Conservation (phyloP, 2,797 vertebrate species). For the Sebastolobus alascanus region DNA sequence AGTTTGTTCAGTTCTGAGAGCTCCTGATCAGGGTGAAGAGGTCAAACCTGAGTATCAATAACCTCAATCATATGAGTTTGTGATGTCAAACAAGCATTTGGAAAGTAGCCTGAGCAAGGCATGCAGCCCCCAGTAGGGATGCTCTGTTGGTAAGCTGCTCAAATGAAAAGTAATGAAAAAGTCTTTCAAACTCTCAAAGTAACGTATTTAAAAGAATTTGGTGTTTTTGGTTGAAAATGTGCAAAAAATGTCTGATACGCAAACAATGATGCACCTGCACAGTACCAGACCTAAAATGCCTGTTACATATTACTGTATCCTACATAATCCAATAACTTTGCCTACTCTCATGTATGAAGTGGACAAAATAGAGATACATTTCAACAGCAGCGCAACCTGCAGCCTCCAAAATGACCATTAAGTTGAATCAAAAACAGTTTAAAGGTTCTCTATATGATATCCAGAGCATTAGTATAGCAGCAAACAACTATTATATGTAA, state of each 20-base stretch:
- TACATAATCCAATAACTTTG: neutral
- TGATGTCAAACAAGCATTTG: neutral
- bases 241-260: neutral
- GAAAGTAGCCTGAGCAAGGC: constrained; percentile 10
- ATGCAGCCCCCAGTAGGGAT: neutral
- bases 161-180: neutral
- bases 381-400: neutral
- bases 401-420: neutral
- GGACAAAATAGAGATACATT: neutral
- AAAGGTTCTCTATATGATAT: neutral
- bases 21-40: constrained; percentile 17
- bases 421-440: neutral
- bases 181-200: neutral
- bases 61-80: neutral
- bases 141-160: neutral
- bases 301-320: neutral
- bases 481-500: too few relatives aligned
- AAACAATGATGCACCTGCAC: neutral
- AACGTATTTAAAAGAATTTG: neutral
- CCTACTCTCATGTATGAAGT: neutral
- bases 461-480: too few relatives aligned
- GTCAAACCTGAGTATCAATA: constrained; percentile 1
- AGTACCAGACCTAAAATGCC: neutral
- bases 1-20: neutral
- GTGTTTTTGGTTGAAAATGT: neutral